Evolutionary conservation across 2,113 vertebrate genomes (phyloP).

Genomic region (Sisor rabdophorus): DNA sequence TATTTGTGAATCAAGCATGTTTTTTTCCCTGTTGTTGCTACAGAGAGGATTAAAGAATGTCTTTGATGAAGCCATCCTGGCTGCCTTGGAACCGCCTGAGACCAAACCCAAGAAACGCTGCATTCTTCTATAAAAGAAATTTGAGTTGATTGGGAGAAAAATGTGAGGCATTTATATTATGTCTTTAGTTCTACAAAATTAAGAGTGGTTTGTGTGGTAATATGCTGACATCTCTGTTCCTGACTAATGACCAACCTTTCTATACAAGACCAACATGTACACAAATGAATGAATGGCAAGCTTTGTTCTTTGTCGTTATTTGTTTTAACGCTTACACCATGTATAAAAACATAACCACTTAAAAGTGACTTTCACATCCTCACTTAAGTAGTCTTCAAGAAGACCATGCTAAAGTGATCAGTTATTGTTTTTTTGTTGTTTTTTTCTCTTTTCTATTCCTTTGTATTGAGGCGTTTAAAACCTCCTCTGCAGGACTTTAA

Average conservation of each 20-base stretch:
- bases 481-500: conserved; percentile 50
- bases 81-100: conserved; percentile 70
- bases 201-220: conserved; percentile 41
- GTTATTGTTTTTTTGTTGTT: too few species aligned
- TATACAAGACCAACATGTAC: not conserved
- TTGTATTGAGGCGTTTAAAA: conserved; percentile 26
- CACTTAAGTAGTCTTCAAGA: not conserved
- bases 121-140: conserved; percentile 59
- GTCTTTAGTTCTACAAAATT: conserved; percentile 59
- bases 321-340: not conserved
- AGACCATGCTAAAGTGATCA: not conserved
- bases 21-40: conserved; percentile 1
- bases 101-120: conserved; percentile 69
- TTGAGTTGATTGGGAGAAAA: not conserved
- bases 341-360: conserved; percentile 8
- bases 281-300: conserved; percentile 5
- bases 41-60: conserved; percentile 70
- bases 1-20: not conserved
- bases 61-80: conserved; percentile 72
- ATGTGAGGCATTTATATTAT: conserved; percentile 46
- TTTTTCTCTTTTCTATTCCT: conserved; percentile 32
- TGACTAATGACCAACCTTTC: conserved; percentile 29
- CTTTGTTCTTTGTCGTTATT: not conserved
- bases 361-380: conserved; percentile 5
- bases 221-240: conserved; percentile 21